Evolutionary conservation across 2,888 invertebrate species (phyloP).

Genomic region (Flabesymbios commensalis): DNA sequence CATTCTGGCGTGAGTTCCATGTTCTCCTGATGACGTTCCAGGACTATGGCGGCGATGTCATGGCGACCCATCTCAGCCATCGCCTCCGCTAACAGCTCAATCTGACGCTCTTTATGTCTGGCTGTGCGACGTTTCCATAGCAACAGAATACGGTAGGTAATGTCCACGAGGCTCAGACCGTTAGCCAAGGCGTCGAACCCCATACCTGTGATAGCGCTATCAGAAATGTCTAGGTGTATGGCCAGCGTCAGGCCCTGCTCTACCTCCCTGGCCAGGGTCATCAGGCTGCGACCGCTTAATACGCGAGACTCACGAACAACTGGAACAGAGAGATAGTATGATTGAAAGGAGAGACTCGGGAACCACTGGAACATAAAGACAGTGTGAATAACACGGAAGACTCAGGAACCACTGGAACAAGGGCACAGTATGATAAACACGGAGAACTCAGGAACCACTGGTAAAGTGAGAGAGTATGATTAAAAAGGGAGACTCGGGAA

Average conservation of each 20-base stretch:
- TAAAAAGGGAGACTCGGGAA: no score
- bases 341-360: no score
- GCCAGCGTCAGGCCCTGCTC: slow-evolving; percentile 58
- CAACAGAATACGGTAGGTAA: slow-evolving; percentile 58
- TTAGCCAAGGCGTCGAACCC: slow-evolving; percentile 59
- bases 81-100: slow-evolving; percentile 44
- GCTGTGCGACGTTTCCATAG: slow-evolving; percentile 54
- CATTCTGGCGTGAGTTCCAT: slow-evolving; percentile 51
- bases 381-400: no score
- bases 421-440: no score
- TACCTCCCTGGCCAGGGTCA: slow-evolving; percentile 48
- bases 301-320: slow-evolving; percentile 54
- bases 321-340: no score
- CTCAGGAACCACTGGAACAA: no score
- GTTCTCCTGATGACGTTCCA: slow-evolving; percentile 47
- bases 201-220: slow-evolving; percentile 58
- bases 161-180: slow-evolving; percentile 53
- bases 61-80: slow-evolving; percentile 50
- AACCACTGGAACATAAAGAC: no score
- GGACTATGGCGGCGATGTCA: slow-evolving; percentile 45
- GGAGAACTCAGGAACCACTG: no score
- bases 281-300: slow-evolving; percentile 53
- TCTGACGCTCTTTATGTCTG: slow-evolving; percentile 34
- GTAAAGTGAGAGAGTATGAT: no score
- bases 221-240: slow-evolving; percentile 57